phyloP scores from a whole-genome alignment of 2,888 invertebrate genomes.

The Spodoptera littoralis region DNA sequence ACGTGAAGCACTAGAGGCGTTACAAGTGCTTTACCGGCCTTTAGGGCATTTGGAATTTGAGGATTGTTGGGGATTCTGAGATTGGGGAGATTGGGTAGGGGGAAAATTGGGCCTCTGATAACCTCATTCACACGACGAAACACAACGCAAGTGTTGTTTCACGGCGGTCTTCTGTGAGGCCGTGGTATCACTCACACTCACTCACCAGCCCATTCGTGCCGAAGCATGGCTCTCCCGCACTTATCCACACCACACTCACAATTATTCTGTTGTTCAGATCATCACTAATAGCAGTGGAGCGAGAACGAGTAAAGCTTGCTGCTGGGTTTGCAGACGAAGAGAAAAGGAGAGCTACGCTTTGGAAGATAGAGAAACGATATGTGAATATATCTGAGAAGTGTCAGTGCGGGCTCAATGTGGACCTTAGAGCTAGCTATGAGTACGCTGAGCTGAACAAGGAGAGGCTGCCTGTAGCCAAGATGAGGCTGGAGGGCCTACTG shows the following conservation, averaged over 20 bases:
- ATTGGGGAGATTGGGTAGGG: no score
- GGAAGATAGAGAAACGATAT: slow-evolving; percentile 74
- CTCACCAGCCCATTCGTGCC: no score
- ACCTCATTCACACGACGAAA: no score
- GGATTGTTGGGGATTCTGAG: no score
- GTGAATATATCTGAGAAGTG: slow-evolving; percentile 67
- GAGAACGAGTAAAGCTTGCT: slow-evolving; percentile 69
- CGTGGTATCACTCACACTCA: no score
- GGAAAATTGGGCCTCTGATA: no score
- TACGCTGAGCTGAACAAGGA: slow-evolving; percentile 74
- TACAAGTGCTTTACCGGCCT: no score
- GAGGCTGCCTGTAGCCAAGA: slow-evolving; percentile 72
- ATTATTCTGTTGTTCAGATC: slow-evolving; percentile 62
- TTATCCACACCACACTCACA: neutral
- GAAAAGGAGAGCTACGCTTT: slow-evolving; percentile 67
- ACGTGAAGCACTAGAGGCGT: no score
- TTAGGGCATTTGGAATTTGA: no score
- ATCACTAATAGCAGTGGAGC: slow-evolving; percentile 77
- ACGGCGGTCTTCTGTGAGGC: no score
- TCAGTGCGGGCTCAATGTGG: slow-evolving; percentile 69
- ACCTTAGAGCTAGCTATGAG: slow-evolving; percentile 69
- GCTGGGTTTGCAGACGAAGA: slow-evolving; percentile 73
- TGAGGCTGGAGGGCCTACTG: slow-evolving; percentile 73
- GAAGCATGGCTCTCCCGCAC: no score
- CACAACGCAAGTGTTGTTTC: no score